Evolutionary conservation across 2,888 invertebrate species (phyloP), one percentile per base, ranked within the genome.

Genomic region (Chirona hameri): DNA sequence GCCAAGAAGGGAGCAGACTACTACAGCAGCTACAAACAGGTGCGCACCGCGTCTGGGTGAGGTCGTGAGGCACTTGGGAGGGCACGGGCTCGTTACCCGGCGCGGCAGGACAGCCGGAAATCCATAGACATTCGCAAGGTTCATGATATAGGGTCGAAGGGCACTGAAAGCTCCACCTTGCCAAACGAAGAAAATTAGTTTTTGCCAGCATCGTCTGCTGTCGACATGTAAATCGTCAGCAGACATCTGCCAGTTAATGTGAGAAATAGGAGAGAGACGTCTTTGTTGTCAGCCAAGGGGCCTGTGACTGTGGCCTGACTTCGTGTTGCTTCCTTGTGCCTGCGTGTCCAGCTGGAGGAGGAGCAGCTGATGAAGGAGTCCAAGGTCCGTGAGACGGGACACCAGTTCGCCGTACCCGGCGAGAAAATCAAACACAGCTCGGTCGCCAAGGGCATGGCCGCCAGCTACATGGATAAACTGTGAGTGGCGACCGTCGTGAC

Each of bases 381-480:
- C 84, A 91, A 93, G 86, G 88, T 94, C 83, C 91, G 96, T 84
- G 94, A 94, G 89, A 89, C 93, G 76, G 91, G 90, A 81, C 95
- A 94, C 88, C 95, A 95, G 87, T 95, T 92, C 87, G 93, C 94
- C 55, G 93, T 95, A 86, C 95, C 95, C 82, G 95, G 95, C 10
- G 94, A 95, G 84, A 94, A 94, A 87, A 89, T 95, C 81, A 92
- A 93, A 3, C 91, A 91, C 85, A 92, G 91, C 87, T 93, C 95
- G 9, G 89, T 94, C 85, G 93, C 95, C 72, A 94, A 92, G 88
- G 95, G 94, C 87, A 95, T 96, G 95, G 96, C 96, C 0, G 93
- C 94, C 86, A 92, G 92, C 88, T 96, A 96, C 87, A 93, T 95
- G 88, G 92, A 93, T 86, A 94, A 89, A 87, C 89, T 96, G 96